These are phyloP conservation scores for Trichogramma pretiosum DNA, from an alignment of 1,140 invertebrate genomes.

Conservation along the genomic window DNA sequence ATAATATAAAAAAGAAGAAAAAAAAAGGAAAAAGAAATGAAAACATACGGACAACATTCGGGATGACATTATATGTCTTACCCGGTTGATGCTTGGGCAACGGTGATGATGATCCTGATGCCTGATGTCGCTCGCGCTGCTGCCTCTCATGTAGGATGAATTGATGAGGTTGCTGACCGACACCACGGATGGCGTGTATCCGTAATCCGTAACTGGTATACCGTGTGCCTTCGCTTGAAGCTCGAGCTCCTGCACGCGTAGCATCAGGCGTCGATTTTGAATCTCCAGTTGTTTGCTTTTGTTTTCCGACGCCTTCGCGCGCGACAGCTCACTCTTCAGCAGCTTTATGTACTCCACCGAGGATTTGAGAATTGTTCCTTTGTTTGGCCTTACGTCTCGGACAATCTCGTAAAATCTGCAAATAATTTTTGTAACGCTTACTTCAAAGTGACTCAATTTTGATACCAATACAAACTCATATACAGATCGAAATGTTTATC, in stretches of 20 bases:
- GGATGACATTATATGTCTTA: too few species aligned
- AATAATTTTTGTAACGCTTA: too few species aligned
- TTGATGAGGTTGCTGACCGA: constrained; percentile 33
- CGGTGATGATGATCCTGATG: too few species aligned
- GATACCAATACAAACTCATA: too few species aligned
- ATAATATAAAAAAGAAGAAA: too few species aligned
- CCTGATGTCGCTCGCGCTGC: too few species aligned
- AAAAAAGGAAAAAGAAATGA: too few species aligned
- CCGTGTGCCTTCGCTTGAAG: constrained; percentile 61
- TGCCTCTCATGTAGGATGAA: constrained; percentile 36
- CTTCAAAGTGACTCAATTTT: too few species aligned
- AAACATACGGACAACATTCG: too few species aligned
- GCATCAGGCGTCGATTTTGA: constrained; percentile 70
- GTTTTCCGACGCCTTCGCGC: constrained; percentile 68
- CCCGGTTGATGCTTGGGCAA: too few species aligned
- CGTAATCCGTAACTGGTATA: constrained; percentile 52
- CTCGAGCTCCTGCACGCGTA: constrained; percentile 67
- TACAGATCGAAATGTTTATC: too few species aligned
- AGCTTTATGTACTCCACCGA: constrained; percentile 94
- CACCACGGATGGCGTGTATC: constrained; percentile 41
- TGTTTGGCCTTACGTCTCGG: constrained; percentile 79
- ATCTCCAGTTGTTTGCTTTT: constrained; percentile 72
- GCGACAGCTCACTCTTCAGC: constrained; percentile 75
- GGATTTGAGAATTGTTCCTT: constrained; percentile 95
- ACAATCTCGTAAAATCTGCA: constrained; percentile 72